A percentile compares a stretch with the other conserved stretches of the same genome.
phyloP scores from a whole-genome alignment of 2,888 invertebrate species.

The Meteorus cinctellus region DNA sequence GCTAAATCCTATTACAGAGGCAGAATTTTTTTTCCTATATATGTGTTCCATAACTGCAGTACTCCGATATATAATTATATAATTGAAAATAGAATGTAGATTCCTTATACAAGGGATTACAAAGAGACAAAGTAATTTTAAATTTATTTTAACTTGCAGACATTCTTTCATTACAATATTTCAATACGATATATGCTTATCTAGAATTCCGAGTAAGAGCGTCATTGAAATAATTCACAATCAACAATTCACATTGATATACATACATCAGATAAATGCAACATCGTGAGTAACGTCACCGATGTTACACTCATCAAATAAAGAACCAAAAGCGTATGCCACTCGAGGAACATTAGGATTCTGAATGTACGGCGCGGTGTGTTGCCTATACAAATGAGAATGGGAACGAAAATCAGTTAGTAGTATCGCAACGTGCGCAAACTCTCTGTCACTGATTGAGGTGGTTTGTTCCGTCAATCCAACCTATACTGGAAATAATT shows the following conservation, averaged over 20 bases:
- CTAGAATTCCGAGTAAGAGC: too few species aligned
- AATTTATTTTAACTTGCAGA: too few species aligned
- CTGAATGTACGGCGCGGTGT: slow-evolving; percentile 45
- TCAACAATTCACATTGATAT: not conserved
- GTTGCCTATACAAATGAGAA: slow-evolving; percentile 17
- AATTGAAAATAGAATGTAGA: too few species aligned
- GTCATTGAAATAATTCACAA: not conserved
- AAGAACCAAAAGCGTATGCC: slow-evolving; percentile 14
- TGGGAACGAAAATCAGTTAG: slow-evolving; percentile 48
- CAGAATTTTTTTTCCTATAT: too few species aligned
- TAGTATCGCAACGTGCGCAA: slow-evolving; percentile 43
- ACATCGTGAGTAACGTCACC: not conserved
- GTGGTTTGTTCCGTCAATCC: slow-evolving; percentile 39
- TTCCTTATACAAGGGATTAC: too few species aligned
- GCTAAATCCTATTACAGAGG: not conserved
- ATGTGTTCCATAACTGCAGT: too few species aligned
- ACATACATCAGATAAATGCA: not conserved
- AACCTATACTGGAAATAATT: slow-evolving; percentile 19
- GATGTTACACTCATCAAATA: not conserved
- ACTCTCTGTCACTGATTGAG: slow-evolving; percentile 46
- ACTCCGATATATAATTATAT: too few species aligned
- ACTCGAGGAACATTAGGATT: slow-evolving; percentile 46
- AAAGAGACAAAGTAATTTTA: too few species aligned
- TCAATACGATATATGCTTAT: too few species aligned
- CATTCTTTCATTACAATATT: too few species aligned